These are phyloP conservation scores for Myiotriccus ornatus DNA, from an alignment of 2,797 vertebrate genomes.

Conservation along the genomic window DNA sequence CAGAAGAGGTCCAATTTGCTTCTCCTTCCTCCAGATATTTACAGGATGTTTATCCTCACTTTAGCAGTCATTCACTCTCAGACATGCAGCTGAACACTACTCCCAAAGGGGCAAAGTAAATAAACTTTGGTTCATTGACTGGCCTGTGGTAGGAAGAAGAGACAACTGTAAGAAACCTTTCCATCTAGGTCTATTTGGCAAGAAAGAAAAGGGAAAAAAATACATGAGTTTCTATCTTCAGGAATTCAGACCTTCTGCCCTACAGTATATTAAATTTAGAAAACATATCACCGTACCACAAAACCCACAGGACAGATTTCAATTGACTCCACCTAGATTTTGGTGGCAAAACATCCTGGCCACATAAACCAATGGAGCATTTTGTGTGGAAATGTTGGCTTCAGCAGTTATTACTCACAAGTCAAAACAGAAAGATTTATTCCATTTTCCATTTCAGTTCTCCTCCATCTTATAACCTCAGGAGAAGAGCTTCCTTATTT, in stretches of 20 bases:
- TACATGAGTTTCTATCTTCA: conserved; percentile 53
- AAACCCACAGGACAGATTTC: conserved; percentile 59
- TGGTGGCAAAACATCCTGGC: conserved; percentile 63
- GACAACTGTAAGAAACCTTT: conserved; percentile 53
- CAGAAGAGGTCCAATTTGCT: background rate
- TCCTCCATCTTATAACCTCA: conserved; percentile 32
- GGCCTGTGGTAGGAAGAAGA: background rate
- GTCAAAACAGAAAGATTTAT: conserved; percentile 69
- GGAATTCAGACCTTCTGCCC: conserved; percentile 53
- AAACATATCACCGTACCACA: conserved; percentile 48
- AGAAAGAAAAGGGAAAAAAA: conserved; percentile 58
- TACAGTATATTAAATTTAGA: conserved; percentile 61
- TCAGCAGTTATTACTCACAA: conserved; percentile 67
- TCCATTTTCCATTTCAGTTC: conserved; percentile 45
- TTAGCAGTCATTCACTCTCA: background rate
- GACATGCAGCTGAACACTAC: background rate
- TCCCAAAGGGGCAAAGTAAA: background rate
- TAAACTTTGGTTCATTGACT: conserved; percentile 48
- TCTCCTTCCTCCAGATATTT: background rate
- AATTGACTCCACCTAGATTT: conserved; percentile 67
- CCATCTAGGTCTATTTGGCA: conserved; percentile 60
- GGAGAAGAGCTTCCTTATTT: conserved; percentile 1
- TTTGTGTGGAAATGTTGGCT: conserved; percentile 36
- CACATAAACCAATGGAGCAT: conserved; percentile 34
- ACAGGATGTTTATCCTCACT: background rate